phyloP scores from a whole-genome alignment of 1,140 invertebrate genomes.

The Atta cephalotes region DNA sequence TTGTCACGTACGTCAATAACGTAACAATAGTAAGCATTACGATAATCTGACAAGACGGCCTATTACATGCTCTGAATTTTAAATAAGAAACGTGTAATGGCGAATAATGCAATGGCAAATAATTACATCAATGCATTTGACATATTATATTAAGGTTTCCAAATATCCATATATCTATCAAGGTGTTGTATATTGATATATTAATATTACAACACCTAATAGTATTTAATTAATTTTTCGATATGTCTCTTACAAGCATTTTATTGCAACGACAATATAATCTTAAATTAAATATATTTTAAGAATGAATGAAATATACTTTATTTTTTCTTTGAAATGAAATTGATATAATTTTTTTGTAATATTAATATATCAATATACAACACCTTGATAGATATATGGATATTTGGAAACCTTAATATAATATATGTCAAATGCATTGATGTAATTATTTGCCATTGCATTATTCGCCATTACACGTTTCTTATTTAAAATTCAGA shows the following conservation, averaged over 20 bases:
- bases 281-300: too few species aligned
- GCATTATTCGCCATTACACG: background rate
- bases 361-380: background rate
- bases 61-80: slow-evolving; percentile 2
- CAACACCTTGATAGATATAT: background rate
- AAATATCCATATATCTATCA: background rate
- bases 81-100: background rate
- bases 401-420: background rate
- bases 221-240: too few species aligned
- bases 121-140: background rate
- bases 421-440: background rate
- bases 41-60: background rate
- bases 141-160: background rate
- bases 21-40: slow-evolving; percentile 19
- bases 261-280: too few species aligned
- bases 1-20: background rate
- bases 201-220: background rate
- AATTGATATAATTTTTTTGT: too few species aligned
- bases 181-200: background rate
- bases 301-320: too few species aligned
- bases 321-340: too few species aligned
- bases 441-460: background rate
- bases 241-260: too few species aligned
- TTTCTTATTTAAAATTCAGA: background rate
- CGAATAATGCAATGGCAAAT: background rate